Base-by-base conservation (phyloP, 2,797 vertebrate genomes). In the Oophaga sylvatica region DNA sequence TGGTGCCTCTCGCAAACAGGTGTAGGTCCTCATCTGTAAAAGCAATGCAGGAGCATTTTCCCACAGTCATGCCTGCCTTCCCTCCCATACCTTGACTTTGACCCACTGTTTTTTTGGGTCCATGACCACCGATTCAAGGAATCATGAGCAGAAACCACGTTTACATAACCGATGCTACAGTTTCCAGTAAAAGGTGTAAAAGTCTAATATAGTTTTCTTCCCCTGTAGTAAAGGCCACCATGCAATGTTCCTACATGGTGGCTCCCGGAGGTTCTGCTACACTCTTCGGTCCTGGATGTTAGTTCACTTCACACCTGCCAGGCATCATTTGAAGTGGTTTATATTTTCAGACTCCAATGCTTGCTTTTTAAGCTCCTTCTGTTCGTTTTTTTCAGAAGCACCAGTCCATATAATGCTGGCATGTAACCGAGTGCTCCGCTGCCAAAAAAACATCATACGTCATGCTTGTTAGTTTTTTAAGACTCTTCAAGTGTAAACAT, bases 281-380 rank as follows among this genome's bases (percentile, higher is more conserved):
- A 35, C 56, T 88, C 76, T 59, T 26, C 45, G 76, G 29, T 87
- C 59, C 81, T 19, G 53, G 68, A 81, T 88, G 83, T 85, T 62
- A 65, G 73, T 85, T 29, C 68, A 81, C 45, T 73, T 81, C 78
- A 71, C 53, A 88, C 76, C 62, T 53, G 56, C 63, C 53, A 41
- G 31, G 65, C 15, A 15, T 60, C 57, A n/a, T 88, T 85, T 88
- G 87, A 85, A 75, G 87, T 88, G 87, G 87, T 88, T 84, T 88
- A 80, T 75, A 70, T 84, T 88, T 88, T 81, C 76, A 85, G 41
- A 73, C 41, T 80, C 16, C 45, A 84, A 79, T 70, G 67, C 35
- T 41, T 88, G 35, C 35, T 80, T 76, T 85, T 81, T 41, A 75
- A 75, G 76, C 77, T 57, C 26, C n/a, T 70, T 88, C 67, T 67